Base-by-base conservation (phyloP, 2,888 invertebrate species). In the Tenthredo livida region DNA sequence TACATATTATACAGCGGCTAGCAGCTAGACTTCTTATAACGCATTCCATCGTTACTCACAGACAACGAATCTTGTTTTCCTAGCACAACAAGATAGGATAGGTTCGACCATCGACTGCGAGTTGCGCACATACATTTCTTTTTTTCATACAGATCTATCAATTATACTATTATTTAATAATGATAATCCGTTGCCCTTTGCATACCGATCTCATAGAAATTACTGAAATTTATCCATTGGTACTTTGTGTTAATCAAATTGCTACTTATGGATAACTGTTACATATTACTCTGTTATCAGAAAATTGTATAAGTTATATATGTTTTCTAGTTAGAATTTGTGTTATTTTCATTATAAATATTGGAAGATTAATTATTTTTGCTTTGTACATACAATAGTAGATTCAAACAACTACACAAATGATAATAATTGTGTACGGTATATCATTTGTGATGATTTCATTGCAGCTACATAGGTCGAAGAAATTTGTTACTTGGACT, bases 41-140 rank as follows among this genome's bases (percentile, higher is more conserved):
- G 80, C 80, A 80, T 80, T 80, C 80, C 80, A 80, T 80, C 50
- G 58, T 80, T 61, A 61, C 33, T 80, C 80, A 58, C n/a, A 58
- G 40, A 80, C 80, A 80, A 80, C 80, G 80, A 80, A 80, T 50
- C 80, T 61, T 61, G 40, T 80, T 80, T 80, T 61, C 12, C 40
- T 80, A 40, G 61, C 37, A 40, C 61, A 80, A 58, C 58, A 61
- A 58, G 37, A 80, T 80, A 80, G 80, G 61, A 80, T 61, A 61
- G 58, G 40, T 61, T 58, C 21, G 37, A 61, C 61, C 61, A 37
- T 61, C 25, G 33, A 61, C 80, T 61, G 40, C 40, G 37, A 80
- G n/a, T 80, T 37, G 6, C 21, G 4, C 12, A 40, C 40, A 80
- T 50, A 37, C 40, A 33, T 33, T 33, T 25, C 40, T 61, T 61